Evolutionary conservation across 2,797 vertebrate species (phyloP), one percentile per base, ranked within the genome.

Genomic region (Tokudaia tokunoshimensis): DNA sequence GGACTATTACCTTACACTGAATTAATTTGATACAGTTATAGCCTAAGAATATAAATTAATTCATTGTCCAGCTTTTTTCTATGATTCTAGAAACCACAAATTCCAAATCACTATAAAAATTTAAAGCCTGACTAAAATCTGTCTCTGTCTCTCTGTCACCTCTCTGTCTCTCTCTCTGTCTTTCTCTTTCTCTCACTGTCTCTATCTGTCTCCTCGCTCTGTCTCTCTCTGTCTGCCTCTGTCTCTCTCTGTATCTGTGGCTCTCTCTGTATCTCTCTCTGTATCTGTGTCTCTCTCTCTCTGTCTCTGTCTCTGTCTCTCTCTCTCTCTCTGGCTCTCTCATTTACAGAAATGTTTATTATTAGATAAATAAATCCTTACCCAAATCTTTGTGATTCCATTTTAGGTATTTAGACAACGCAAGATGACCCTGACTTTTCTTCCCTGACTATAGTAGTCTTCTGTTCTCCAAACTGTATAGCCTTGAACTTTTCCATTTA

Each of bases 301-400:
- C 89, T 31, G 96, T 95, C 81, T 57, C 2, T 41, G 41, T 97
- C 97, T 91, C 84, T 74, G 14, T 96, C n/a, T 44, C n/a, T 63
- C 2, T 61, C 1, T 61, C 37, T 65, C 11, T 44, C 26, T 37
- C 22, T 80, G 8, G 10, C 93, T 26, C 96, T 95, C 89, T 84
- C 97, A 96, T 96, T 97, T 98, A 86, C 86, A 95, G 97, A 98
- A 98, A 93, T 97, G 81, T 91, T 98, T 97, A 89, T 95, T 89
- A 97, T 98, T 97, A 98, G 98, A 81, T 95, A 97, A 98, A 98
- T 11, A 96, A 98, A 98, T 98, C 98, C 98, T 98, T 91, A 98
- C 96, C 95, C 97, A 97, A 94, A 96, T 98, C 97, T 98, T 97
- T 97, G 97, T 97, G 97, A 97, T 98, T 98, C 96, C 93, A 96